Evolutionary conservation across 2,113 vertebrate genomes (phyloP).

Genomic region (Myanophis thanlyinensis): DNA sequence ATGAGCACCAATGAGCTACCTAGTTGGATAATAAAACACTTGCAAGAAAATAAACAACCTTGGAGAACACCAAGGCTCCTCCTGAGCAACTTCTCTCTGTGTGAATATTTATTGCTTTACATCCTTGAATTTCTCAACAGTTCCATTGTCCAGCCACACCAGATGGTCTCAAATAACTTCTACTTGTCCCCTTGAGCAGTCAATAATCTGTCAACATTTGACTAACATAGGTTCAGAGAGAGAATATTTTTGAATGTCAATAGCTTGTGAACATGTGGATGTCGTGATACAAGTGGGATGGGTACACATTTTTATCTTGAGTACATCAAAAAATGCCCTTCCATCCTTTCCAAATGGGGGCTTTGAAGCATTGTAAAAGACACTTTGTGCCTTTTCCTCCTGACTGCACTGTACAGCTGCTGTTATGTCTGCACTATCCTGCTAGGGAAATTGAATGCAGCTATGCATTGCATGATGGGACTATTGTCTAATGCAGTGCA

Average conservation of each 20-base stretch:
- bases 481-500: slow-evolving; percentile 12
- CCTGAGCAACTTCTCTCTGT: background rate
- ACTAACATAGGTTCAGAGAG: background rate
- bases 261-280: background rate
- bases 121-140: background rate
- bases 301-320: background rate
- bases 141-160: background rate
- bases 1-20: background rate
- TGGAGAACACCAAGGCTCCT: background rate
- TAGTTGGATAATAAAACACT: background rate
- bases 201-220: background rate
- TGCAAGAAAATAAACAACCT: background rate
- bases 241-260: background rate
- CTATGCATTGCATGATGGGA: slow-evolving; percentile 9
- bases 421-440: slow-evolving; percentile 5
- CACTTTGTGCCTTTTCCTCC: background rate
- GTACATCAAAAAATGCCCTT: background rate
- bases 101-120: slow-evolving; percentile 20
- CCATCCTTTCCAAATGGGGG: background rate
- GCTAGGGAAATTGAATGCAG: slow-evolving; percentile 23
- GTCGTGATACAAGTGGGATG: background rate
- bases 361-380: background rate
- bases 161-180: slow-evolving; percentile 2
- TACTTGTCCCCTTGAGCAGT: background rate
- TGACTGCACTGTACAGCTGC: background rate